Conservation (phyloP, 2,113 vertebrate genomes). For the Psilopsiagon aurifrons region DNA sequence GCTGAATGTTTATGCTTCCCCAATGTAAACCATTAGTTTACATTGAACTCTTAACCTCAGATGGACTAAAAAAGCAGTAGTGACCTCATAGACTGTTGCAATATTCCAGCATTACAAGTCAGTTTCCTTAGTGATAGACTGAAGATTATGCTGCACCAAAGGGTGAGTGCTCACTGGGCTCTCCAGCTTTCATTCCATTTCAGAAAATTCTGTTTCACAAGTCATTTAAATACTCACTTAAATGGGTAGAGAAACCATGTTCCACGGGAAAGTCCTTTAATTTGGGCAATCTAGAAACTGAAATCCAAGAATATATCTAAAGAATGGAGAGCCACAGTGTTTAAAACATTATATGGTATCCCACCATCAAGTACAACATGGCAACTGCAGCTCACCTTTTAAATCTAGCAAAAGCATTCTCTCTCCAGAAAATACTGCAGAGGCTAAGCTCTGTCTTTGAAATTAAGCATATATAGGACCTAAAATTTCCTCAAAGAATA, state of each 20-base stretch:
- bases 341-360: not conserved
- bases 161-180: not conserved
- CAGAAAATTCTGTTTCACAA: not conserved
- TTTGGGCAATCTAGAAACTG: not conserved
- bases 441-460: not conserved
- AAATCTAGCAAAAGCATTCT: not conserved
- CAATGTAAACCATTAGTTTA: not conserved
- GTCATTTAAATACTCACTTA: not conserved
- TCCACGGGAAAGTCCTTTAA: not conserved
- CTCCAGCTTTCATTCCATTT: not conserved
- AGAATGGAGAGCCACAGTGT: not conserved
- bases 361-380: not conserved
- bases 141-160: not conserved
- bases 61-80: not conserved
- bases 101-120: not conserved
- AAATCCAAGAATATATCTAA: not conserved
- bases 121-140: not conserved
- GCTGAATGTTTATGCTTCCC: conserved; percentile 24
- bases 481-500: not conserved
- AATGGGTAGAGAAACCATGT: not conserved
- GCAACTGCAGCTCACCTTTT: not conserved
- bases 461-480: not conserved
- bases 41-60: not conserved
- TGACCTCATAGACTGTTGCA: not conserved
- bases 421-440: not conserved